These are phyloP conservation scores for Centropus bengalensis DNA, from an alignment of 2,113 vertebrate genomes.

Conservation along the genomic window DNA sequence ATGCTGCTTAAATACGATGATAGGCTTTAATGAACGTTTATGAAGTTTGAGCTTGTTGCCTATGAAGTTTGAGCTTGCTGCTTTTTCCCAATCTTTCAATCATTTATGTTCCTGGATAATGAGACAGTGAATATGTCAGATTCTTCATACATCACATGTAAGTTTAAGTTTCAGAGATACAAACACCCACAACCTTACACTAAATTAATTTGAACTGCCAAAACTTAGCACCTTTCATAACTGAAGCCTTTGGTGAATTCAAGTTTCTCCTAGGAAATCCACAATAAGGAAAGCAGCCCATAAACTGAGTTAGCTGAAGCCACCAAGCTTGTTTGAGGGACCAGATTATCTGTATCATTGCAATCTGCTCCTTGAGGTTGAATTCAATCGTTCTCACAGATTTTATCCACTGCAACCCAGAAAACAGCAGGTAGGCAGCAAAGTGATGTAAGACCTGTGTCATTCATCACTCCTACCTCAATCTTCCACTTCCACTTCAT, in stretches of 20 bases:
- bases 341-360: neutral
- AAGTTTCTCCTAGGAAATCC: neutral
- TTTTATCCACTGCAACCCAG: neutral
- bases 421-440: neutral
- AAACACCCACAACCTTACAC: neutral
- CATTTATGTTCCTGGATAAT: slow-evolving; percentile 10
- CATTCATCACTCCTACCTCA: neutral
- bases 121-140: neutral
- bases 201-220: neutral
- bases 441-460: neutral
- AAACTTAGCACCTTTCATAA: neutral
- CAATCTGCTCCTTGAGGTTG: slow-evolving; percentile 8
- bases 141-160: neutral
- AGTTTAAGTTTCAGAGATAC: neutral
- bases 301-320: slow-evolving; percentile 24
- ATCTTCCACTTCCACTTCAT: neutral
- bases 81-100: neutral
- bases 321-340: slow-evolving; percentile 29
- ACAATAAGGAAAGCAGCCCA: neutral
- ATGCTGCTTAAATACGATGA: neutral
- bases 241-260: neutral
- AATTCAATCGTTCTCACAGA: neutral
- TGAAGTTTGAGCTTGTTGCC: neutral
- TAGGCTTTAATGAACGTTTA: slow-evolving; percentile 32
- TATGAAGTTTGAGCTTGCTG: slow-evolving; percentile 1